Evolutionary conservation across 1,140 invertebrate genomes (phyloP), one percentile per base, ranked within the genome.

Genomic region (Diabrotica virgifera): DNA sequence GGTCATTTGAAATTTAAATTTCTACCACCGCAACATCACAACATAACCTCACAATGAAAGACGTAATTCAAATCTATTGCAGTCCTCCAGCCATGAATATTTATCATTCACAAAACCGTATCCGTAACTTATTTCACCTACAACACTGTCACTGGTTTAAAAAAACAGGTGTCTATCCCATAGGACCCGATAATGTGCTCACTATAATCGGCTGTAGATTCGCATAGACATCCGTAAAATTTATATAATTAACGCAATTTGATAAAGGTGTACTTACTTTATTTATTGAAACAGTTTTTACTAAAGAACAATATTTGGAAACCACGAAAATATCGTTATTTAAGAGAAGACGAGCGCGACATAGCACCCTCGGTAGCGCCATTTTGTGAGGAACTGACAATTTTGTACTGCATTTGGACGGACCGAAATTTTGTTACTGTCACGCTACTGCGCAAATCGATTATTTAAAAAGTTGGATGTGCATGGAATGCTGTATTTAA

Each of bases 331-430:
- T 61, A 63, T 76, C 75, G 69, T 67, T 74, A 61, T 71, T 68
- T 68, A 72, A 61, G 13, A 73, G 63, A 58, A 74, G 68, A 58
- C 75, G 73, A 70, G 65, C 68, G 61, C 72, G 73, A 69, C 70
- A 75, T 67, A 73, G 65, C 60, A 75, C 67, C 62, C 72, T 70
- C 56, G 69, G 65, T 52, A 75, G 61, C 70, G 75, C 75, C 75
- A 76, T 76, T 72, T 76, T 76, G 57, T 53, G 55, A 56, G 54
- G 62, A 71, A 50, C 54, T 51, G 59, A 70, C 59, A 63, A 59
- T 35, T 11, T n/a, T 54, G 51, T 38, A 50, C 52, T 62, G 37
- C 37, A 62, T 62, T 62, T 62, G 53, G 24, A 24, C 24, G 24
- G 24, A 24, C 24, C 4, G 24, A 24, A 24, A 24, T 51, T 51